Percentiles rank a stretch among this genome's conserved stretches.
phyloP scores from a whole-genome alignment of 2,888 invertebrate genomes.

The Drosophila ezoana region DNA sequence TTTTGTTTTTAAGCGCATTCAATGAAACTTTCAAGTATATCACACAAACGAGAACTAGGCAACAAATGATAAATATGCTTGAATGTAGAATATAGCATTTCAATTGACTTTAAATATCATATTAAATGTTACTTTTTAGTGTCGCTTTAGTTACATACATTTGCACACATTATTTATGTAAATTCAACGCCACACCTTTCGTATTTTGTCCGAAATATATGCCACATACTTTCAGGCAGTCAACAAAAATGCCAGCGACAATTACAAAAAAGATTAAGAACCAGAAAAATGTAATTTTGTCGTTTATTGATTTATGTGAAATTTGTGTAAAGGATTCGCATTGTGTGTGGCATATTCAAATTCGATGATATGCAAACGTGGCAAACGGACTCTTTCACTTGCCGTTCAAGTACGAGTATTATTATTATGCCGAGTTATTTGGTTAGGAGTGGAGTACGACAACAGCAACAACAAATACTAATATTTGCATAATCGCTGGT shows the following conservation, averaged over 20 bases:
- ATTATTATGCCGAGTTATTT: slow-evolving; percentile 67
- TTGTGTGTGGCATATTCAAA: slow-evolving; percentile 78
- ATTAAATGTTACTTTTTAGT: no score
- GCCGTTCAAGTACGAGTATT: slow-evolving; percentile 48
- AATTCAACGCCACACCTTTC: neutral
- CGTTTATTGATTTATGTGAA: slow-evolving; percentile 64
- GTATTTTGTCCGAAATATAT: neutral
- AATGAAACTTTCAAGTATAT: no score
- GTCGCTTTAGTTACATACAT: no score
- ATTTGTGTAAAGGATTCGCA: slow-evolving; percentile 22
- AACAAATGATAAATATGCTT: no score
- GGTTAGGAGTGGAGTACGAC: slow-evolving; percentile 52
- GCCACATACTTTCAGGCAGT: slow-evolving; percentile 61
- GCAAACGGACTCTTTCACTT: slow-evolving; percentile 71
- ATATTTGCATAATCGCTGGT: slow-evolving; percentile 78
- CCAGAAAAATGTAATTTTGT: slow-evolving; percentile 30
- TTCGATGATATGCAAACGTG: slow-evolving; percentile 68
- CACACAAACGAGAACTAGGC: no score
- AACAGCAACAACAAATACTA: slow-evolving; percentile 55
- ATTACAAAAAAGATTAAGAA: slow-evolving; percentile 10
- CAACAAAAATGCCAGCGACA: slow-evolving; percentile 20
- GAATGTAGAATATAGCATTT: no score
- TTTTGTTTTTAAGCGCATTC: no score
- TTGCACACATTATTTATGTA: no score
- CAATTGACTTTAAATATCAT: no score